phyloP scores from a whole-genome alignment of 2,888 invertebrate species.

The Lasioglossum leucozonium region DNA sequence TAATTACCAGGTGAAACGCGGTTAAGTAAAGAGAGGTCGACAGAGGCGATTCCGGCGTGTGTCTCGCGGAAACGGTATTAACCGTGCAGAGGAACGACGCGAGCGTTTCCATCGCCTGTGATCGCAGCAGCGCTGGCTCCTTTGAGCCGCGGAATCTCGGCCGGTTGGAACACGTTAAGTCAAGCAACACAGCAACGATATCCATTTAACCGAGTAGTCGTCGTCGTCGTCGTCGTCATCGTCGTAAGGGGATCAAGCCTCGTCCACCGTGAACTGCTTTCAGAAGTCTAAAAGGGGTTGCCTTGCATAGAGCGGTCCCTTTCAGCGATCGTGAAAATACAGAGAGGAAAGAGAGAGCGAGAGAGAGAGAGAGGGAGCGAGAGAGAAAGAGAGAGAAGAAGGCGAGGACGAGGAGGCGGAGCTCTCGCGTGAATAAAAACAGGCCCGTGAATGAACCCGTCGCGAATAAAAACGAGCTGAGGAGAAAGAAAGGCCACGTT shows the following conservation, averaged over 20 bases:
- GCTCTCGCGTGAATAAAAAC: slow-evolving; percentile 52
- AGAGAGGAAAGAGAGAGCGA: not conserved
- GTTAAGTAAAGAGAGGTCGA: not conserved
- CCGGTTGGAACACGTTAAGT: not conserved
- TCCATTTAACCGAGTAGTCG: slow-evolving; percentile 1
- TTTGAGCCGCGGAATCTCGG: slow-evolving; percentile 5
- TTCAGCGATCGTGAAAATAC: slow-evolving; percentile 35
- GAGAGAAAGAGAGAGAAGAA: no score
- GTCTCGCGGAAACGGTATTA: not conserved
- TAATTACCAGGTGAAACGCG: not conserved
- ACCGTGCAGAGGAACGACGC: not conserved
- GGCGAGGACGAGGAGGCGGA: not conserved
- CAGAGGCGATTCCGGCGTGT: not conserved
- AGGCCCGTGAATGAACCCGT: slow-evolving; percentile 41
- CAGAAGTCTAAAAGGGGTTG: slow-evolving; percentile 8
- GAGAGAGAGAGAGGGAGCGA: no score
- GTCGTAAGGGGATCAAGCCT: not conserved
- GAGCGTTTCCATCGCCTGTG: not conserved
- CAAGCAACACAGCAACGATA: not conserved
- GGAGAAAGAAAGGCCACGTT: slow-evolving; percentile 19
- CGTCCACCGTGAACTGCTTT: slow-evolving; percentile 10
- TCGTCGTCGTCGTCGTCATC: not conserved
- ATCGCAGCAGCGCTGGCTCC: not conserved
- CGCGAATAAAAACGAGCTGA: slow-evolving; percentile 36
- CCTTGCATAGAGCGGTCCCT: not conserved